These are phyloP conservation scores for Orthonyx spaldingii DNA, from an alignment of 2,113 vertebrate genomes.

Conservation along the genomic window DNA sequence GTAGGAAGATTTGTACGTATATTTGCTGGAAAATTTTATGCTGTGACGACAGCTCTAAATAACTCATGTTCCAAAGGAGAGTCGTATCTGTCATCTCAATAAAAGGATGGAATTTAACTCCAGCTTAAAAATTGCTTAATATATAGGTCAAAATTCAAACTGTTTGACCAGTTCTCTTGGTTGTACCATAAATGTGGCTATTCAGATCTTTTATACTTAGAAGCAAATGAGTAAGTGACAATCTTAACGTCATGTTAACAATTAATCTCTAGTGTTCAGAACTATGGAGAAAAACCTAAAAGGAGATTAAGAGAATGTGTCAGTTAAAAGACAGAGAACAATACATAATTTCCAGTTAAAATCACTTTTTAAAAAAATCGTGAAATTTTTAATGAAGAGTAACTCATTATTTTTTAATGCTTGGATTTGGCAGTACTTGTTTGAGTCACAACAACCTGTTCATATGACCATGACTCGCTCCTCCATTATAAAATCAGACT, in stretches of 20 bases:
- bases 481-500: neutral
- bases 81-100: accelerated
- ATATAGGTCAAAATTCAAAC: neutral
- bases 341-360: neutral
- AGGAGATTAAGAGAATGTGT: neutral
- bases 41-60: neutral
- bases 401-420: neutral
- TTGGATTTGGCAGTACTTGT: neutral
- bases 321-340: neutral
- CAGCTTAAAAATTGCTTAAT: neutral
- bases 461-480: neutral
- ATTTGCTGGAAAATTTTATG: neutral
- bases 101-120: neutral
- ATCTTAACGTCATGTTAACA: neutral
- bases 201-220: neutral
- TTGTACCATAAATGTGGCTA: neutral
- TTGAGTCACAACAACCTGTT: neutral
- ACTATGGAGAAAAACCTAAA: neutral
- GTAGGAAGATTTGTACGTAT: neutral
- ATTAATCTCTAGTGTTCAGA: neutral
- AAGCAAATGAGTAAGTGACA: neutral
- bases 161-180: neutral
- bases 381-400: neutral
- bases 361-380: neutral
- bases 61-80: neutral